Base-by-base conservation (phyloP, 2,888 invertebrate species). In the Bimastos eiseni region DNA sequence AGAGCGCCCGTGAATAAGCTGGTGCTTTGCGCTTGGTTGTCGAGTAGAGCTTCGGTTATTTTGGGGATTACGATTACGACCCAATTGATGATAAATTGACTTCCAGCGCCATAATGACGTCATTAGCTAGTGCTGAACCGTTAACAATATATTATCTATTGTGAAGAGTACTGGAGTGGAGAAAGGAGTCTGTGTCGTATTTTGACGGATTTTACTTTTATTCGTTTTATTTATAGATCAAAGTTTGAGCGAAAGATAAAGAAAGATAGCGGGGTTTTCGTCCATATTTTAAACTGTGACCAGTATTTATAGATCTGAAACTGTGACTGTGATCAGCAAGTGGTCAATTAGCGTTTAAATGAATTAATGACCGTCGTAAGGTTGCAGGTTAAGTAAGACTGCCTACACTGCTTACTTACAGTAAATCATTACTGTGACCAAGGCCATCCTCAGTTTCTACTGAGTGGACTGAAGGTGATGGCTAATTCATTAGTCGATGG, bases 181-280 rank as follows among this genome's bases (percentile, higher is more conserved):
- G 8, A 44, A n/a, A 70, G 70, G 70, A 70, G 70, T 70, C 70
- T n/a, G n/a, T 70, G 70, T 30, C 70, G 70, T 70, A 70, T 70
- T 70, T 70, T 70, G 70, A n/a, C 70, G 70, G 13, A n/a, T 70
- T 70, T 70, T 70, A n/a, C 70, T 70, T 70, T 70, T 70, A 70
- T 70, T 70, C 70, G 70, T n/a, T 70, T 70, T 70, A 70, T 70
- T 70, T n/a, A 70, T 6, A 30, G 70, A 70, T n/a, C 6, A n/a
- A n/a, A 70, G 55, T 70, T 70, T 70, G 30, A 70, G 70, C 30
- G 30, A n/a, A 70, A 70, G 70, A 70, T 70, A 70, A 70, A 13
- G n/a, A 70, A 13, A 70, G 11, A 70, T n/a, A 70, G n/a, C 70
- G 70, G 70, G 8, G 70, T 70, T 70, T 70, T 70, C 30, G n/a